Evolutionary conservation across 2,888 invertebrate genomes (phyloP).

Genomic region (Mechanitis mazaeus): DNA sequence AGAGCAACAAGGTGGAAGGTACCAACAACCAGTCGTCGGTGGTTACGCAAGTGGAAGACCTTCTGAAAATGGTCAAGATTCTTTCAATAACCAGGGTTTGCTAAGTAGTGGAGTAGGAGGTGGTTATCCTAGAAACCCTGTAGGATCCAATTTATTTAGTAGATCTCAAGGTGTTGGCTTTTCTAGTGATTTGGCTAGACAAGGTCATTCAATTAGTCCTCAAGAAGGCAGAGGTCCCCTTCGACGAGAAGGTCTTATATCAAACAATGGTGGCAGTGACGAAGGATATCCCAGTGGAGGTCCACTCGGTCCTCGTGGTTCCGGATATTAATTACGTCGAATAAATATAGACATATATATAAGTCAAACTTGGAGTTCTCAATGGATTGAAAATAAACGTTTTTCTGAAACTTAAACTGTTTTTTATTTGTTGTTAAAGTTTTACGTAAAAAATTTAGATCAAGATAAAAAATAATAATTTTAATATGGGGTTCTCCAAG

Average conservation of each 20-base stretch:
- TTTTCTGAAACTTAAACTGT: too few relatives aligned
- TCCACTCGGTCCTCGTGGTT: slow-evolving; percentile 61
- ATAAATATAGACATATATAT: neutral
- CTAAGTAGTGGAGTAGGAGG: slow-evolving; percentile 21
- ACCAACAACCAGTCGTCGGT: slow-evolving; percentile 20
- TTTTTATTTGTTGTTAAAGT: too few relatives aligned
- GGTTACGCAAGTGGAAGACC: slow-evolving; percentile 35
- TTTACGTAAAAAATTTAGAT: too few relatives aligned
- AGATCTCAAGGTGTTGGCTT: slow-evolving; percentile 33
- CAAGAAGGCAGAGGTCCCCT: slow-evolving; percentile 17
- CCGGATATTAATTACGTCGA: slow-evolving; percentile 50
- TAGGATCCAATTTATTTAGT: neutral
- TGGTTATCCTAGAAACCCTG: slow-evolving; percentile 29
- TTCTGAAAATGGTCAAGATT: slow-evolving; percentile 28
- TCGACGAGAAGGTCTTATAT: slow-evolving; percentile 24
- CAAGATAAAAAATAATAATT: too few relatives aligned
- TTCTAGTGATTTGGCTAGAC: slow-evolving; percentile 31
- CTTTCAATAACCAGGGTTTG: slow-evolving; percentile 25
- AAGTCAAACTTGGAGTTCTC: too few relatives aligned
- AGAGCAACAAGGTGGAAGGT: slow-evolving; percentile 35
- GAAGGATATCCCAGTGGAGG: slow-evolving; percentile 65
- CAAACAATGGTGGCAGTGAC: slow-evolving; percentile 37
- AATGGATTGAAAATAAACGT: too few relatives aligned
- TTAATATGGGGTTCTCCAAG: too few relatives aligned
- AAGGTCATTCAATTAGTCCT: slow-evolving; percentile 8